phyloP scores from a whole-genome alignment of 2,888 invertebrate species.

The Diloba caeruleocephala region DNA sequence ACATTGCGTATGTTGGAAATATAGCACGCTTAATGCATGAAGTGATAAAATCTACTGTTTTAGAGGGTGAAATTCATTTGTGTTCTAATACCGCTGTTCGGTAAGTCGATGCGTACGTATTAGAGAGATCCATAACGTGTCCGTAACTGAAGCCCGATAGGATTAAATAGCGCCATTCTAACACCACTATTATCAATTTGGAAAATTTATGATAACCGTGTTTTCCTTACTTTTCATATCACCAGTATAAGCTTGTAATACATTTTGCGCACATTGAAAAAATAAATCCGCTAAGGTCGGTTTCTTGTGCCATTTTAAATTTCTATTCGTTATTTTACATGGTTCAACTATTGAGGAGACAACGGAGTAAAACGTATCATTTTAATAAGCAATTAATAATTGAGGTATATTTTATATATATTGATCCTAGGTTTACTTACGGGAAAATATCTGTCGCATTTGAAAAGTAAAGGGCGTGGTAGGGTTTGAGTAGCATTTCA shows the following conservation, averaged over 20 bases:
- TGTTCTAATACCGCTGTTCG: neutral
- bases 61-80: neutral
- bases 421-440: too few species aligned
- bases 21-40: slow-evolving; percentile 1
- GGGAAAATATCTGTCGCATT: too few species aligned
- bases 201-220: slow-evolving; percentile 1
- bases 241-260: neutral
- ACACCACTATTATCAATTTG: neutral
- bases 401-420: too few species aligned
- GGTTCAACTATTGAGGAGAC: too few species aligned
- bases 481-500: too few species aligned
- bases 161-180: neutral
- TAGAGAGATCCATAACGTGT: neutral
- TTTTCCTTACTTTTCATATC: neutral
- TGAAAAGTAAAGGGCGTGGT: too few species aligned
- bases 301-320: neutral
- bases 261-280: too few species aligned
- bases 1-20: slow-evolving; percentile 3
- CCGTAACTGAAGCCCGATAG: slow-evolving; percentile 13
- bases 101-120: neutral
- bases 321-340: too few species aligned
- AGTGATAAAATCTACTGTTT: too few species aligned
- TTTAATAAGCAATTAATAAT: too few species aligned
- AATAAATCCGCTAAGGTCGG: too few species aligned
- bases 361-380: too few species aligned